Base-by-base conservation (phyloP, 2,888 invertebrate genomes). In the Lycia hirtaria region DNA sequence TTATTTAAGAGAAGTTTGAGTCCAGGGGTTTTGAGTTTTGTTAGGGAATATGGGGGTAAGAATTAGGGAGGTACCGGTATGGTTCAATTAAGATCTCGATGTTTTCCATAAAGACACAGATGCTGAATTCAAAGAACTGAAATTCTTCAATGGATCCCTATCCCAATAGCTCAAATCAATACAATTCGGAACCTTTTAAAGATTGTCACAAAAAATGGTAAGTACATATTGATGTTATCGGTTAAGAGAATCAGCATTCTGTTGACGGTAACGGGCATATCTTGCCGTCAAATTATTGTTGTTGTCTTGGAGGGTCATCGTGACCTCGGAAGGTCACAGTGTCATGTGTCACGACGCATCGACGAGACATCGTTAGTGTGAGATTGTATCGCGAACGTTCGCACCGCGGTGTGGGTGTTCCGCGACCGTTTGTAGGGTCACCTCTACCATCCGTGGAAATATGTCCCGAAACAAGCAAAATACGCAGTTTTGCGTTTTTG, bases 291-390 rank as follows among this genome's bases (percentile, higher is more conserved):
- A 54, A 59, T 55, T 55, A 53, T 32, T 59, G 60, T 56, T 59
- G 56, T 59, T 55, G 47, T 44, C 49, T 53, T 50, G 45, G 40
- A 47, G 50, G 59, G 62, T 62, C 59, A 56, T 54, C 20, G 53
- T 48, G 66, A 60, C 60, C 64, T 32, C 20, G 32, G 41, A 62
- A 60, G 64, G 65, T 63, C 59, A 56, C 35, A 56, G 40, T 35
- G 55, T 58, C 44, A 47, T 49, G 45, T 49, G 54, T 53, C 55
- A 51, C 53, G 60, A 56, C 56, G 56, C 41, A n/a, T n/a, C n/a
- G n/a, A n/a, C n/a, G n/a, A 59, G 64, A 64, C 64, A 60, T 64
- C 61, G 55, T 67, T 67, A 67, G 62, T 60, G 59, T 55, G 48
- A 15, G 40, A 50, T 50, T 51, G 28, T 67, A 67, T 64, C 64